Conservation (phyloP, 1,140 invertebrate genomes). For the Drosophila ogumai region DNA sequence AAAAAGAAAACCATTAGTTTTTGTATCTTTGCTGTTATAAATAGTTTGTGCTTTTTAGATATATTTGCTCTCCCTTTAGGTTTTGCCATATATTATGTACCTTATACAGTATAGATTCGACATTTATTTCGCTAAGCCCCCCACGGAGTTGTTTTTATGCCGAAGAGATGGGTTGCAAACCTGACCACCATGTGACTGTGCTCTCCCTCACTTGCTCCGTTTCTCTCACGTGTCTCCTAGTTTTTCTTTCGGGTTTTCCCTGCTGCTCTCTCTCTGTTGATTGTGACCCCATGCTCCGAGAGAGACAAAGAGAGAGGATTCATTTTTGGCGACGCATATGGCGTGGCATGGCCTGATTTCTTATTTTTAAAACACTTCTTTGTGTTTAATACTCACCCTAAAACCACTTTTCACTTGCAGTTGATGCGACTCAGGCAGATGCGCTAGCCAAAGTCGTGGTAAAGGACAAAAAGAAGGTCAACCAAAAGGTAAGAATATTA, state of each 20-base stretch:
- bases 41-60: neutral
- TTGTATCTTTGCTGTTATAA: neutral
- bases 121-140: slow-evolving; percentile 15
- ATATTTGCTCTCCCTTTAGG: neutral
- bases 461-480: slow-evolving; percentile 88
- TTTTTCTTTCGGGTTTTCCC: slow-evolving; percentile 8
- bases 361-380: slow-evolving; percentile 51
- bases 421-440: slow-evolving; percentile 67
- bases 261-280: slow-evolving; percentile 8
- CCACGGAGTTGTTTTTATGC: slow-evolving; percentile 13
- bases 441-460: slow-evolving; percentile 86
- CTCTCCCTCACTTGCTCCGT: slow-evolving; percentile 1
- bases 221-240: slow-evolving; percentile 10
- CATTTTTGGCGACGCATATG: slow-evolving; percentile 48
- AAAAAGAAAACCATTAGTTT: neutral
- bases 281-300: slow-evolving; percentile 28
- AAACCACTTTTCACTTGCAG: slow-evolving; percentile 32
- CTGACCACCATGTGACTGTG: slow-evolving; percentile 39
- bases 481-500: slow-evolving; percentile 86
- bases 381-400: slow-evolving; percentile 15
- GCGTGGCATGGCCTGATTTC: slow-evolving; percentile 49
- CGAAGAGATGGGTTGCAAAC: slow-evolving; percentile 9
- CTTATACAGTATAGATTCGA: neutral
- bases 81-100: neutral
- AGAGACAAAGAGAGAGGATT: slow-evolving; percentile 24